Conservation (phyloP, 2,113 vertebrate species). For the Porphyrio hochstetteri region DNA sequence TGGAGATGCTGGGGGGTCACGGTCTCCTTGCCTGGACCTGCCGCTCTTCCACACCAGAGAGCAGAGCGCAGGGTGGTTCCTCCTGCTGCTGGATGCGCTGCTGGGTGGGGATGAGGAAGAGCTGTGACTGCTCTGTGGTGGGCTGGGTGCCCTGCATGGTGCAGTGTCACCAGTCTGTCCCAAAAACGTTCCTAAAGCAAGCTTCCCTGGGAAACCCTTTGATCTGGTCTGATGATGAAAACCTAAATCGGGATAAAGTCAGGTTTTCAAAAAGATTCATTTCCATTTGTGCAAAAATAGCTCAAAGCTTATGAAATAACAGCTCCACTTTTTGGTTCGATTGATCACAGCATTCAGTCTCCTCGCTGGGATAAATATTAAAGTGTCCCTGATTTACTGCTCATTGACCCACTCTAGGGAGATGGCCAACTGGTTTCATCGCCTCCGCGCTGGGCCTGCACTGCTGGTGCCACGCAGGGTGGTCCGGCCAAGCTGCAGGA, state of each 20-base stretch:
- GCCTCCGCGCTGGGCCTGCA: not conserved
- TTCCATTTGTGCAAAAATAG: not conserved
- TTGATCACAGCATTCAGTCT: not conserved
- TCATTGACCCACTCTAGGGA: not conserved
- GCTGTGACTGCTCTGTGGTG: not conserved
- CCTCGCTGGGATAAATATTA: not conserved
- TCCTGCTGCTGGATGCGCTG: not conserved
- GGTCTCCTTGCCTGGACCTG: accelerated
- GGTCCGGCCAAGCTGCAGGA: not conserved
- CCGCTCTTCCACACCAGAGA: not conserved
- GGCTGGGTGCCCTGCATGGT: not conserved
- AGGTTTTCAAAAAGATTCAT: not conserved
- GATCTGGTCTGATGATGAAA: not conserved
- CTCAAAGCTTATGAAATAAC: not conserved
- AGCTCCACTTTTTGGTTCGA: not conserved
- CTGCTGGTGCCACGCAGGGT: not conserved
- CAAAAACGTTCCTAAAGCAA: not conserved
- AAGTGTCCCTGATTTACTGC: not conserved
- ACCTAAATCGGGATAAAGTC: not conserved
- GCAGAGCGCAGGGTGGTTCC: not conserved
- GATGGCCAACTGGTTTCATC: not conserved
- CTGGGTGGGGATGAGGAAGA: not conserved
- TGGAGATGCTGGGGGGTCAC: not conserved
- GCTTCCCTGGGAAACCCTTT: not conserved
- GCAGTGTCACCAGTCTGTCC: not conserved